Conservation (phyloP, 2,113 vertebrate species). For the Mirza zaza region DNA sequence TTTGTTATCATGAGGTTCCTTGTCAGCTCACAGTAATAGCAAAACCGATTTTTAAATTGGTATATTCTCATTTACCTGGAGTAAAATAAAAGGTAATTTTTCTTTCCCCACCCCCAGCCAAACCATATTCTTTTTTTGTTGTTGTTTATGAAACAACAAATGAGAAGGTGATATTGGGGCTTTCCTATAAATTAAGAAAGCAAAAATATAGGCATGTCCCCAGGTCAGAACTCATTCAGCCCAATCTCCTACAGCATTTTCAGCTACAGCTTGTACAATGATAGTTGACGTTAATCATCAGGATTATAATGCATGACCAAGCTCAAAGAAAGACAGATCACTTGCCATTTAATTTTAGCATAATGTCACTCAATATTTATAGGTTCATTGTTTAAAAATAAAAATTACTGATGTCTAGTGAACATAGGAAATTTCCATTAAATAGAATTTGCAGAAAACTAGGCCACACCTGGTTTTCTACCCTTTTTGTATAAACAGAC, state of each 20-base stretch:
- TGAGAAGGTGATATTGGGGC: not conserved
- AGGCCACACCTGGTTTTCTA: not conserved
- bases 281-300: not conserved
- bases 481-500: not conserved
- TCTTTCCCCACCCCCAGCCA: not conserved
- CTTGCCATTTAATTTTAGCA: not conserved
- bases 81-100: not conserved
- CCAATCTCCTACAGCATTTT: not conserved
- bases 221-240: not conserved
- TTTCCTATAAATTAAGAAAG: not conserved
- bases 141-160: not conserved
- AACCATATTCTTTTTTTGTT: not conserved
- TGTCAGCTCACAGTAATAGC: not conserved
- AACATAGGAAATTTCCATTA: not conserved
- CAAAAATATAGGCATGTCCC: not conserved
- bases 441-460: not conserved
- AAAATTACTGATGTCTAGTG: not conserved
- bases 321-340: not conserved
- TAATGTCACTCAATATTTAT: not conserved
- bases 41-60: not conserved
- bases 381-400: not conserved
- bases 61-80: not conserved
- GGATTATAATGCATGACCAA: not conserved
- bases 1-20: not conserved
- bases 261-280: not conserved